These are phyloP conservation scores for Anolis carolinensis DNA, from an alignment of 2,113 vertebrate genomes.

Conservation along the genomic window DNA sequence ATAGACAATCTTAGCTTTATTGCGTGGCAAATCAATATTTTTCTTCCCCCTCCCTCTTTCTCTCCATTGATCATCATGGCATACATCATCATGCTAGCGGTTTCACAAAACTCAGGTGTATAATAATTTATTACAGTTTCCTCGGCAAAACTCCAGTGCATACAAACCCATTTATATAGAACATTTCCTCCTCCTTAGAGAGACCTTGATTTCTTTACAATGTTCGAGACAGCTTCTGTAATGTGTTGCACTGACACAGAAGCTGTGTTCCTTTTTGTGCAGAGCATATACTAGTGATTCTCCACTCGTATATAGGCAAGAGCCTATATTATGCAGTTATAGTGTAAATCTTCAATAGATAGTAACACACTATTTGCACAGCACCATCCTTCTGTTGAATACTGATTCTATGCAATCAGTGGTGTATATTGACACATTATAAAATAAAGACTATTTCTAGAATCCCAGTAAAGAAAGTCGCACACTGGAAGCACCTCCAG, in stretches of 20 bases:
- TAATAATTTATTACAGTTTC: slow-evolving; percentile 7
- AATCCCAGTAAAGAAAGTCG: no score
- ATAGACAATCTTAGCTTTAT: slow-evolving; percentile 41
- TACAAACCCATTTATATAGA: background rate
- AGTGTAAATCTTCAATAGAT: no score
- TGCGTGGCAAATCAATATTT: slow-evolving; percentile 38
- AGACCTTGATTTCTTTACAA: background rate
- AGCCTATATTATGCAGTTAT: no score
- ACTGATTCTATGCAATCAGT: background rate
- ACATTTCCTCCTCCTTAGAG: background rate
- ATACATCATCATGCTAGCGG: background rate
- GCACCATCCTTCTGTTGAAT: no score
- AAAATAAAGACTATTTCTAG: no score
- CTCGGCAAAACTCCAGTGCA: background rate
- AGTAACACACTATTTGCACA: no score
- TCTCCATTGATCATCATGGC: slow-evolving; percentile 23
- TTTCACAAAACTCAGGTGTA: slow-evolving; percentile 12
- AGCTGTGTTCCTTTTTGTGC: background rate
- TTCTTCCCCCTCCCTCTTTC: background rate
- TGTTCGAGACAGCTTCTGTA: background rate
- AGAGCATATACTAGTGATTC: background rate
- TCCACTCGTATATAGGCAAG: no score
- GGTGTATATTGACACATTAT: background rate
- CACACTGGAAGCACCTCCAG: no score
- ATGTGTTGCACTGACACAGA: background rate